Conservation (phyloP, 2,797 vertebrate genomes). For the Anisognathus igniventris region DNA sequence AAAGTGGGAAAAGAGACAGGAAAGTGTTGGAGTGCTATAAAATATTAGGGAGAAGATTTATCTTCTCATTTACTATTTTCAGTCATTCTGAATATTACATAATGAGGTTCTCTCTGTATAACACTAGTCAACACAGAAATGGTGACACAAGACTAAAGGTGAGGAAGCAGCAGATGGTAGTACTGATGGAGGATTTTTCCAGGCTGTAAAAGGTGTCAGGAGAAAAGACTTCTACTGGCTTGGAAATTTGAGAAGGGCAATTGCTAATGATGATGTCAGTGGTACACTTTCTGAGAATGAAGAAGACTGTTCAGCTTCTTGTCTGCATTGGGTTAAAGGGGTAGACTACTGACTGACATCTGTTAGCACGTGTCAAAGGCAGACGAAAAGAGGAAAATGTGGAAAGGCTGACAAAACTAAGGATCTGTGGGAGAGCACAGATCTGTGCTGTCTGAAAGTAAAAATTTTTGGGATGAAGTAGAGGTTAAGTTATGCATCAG, state of each 20-base stretch:
- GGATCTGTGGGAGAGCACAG: not conserved
- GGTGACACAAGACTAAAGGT: conserved; percentile 34
- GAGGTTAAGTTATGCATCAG: not conserved
- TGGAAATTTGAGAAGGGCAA: conserved; percentile 7
- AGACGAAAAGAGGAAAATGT: not conserved
- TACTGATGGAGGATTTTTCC: conserved; percentile 16
- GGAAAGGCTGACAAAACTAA: not conserved
- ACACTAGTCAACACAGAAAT: conserved; percentile 21
- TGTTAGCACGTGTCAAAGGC: not conserved
- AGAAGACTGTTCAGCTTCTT: not conserved
- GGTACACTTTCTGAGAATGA: not conserved
- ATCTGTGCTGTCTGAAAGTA: not conserved
- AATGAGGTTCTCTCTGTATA: conserved; percentile 32
- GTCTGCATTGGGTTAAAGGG: not conserved
- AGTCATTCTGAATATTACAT: not conserved
- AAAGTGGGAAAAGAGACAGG: not conserved
- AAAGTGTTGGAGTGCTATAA: not conserved
- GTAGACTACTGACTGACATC: not conserved
- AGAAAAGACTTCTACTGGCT: conserved; percentile 3
- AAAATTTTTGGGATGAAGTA: not conserved
- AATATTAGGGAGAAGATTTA: conserved; percentile 8
- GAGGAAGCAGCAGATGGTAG: conserved; percentile 25
- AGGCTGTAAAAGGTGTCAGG: conserved; percentile 13
- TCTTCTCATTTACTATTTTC: conserved; percentile 38
- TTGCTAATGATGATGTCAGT: conserved; percentile 13